Evolutionary conservation across 2,888 invertebrate genomes (phyloP).

Genomic region (Drosophila neotestacea): DNA sequence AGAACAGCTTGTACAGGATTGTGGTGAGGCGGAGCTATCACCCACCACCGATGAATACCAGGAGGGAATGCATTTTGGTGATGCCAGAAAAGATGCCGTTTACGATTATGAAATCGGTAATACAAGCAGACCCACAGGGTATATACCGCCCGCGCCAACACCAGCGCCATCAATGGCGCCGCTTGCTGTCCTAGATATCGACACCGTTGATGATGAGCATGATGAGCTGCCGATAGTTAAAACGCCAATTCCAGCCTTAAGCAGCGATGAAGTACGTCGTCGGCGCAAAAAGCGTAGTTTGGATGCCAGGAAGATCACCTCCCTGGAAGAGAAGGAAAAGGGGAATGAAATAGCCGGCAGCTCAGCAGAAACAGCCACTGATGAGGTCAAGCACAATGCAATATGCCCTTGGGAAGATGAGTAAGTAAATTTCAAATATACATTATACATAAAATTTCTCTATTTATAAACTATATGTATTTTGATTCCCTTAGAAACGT

Average conservation of each 20-base stretch:
- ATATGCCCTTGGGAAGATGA: conserved; percentile 98
- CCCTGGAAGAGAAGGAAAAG: conserved; percentile 76
- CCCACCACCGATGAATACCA: conserved; percentile 85
- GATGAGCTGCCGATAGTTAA: conserved; percentile 12
- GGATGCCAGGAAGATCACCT: conserved; percentile 72
- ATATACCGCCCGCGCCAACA: conserved; percentile 84
- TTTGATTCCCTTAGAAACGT: conserved; percentile 87
- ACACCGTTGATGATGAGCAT: conserved; percentile 89
- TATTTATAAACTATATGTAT: background rate
- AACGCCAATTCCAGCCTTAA: conserved; percentile 30
- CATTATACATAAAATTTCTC: background rate
- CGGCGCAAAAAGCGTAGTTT: conserved; percentile 82
- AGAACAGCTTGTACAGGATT: conserved; percentile 24
- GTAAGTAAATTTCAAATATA: conserved; percentile 87
- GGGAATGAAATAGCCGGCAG: conserved; percentile 24
- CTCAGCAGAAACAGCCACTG: conserved; percentile 33
- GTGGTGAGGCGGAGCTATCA: conserved; percentile 76
- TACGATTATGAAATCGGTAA: conserved; percentile 82
- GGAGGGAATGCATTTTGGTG: conserved; percentile 82
- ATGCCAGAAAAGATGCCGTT: conserved; percentile 68
- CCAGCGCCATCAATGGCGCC: conserved; percentile 87
- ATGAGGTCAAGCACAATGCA: conserved; percentile 89
- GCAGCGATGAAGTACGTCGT: conserved; percentile 75
- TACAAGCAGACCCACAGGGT: conserved; percentile 68
- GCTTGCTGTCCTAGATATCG: conserved; percentile 89